These are phyloP conservation scores for Hyposoter didymator DNA, from an alignment of 2,888 invertebrate species.

Conservation along the genomic window DNA sequence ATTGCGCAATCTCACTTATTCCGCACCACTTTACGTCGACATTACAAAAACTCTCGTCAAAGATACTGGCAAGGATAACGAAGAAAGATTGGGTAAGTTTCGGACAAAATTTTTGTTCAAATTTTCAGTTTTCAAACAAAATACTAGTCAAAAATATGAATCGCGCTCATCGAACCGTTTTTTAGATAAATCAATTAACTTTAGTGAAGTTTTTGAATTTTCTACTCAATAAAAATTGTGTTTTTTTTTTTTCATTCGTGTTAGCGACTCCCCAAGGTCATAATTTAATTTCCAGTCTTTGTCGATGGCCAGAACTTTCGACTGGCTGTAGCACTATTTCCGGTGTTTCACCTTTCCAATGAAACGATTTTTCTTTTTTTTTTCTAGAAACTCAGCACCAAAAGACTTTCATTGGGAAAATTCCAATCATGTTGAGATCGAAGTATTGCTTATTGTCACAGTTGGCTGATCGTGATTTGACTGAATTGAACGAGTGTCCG, in stretches of 20 bases:
- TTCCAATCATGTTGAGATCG: constrained; percentile 99
- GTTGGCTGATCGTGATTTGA: constrained; percentile 98
- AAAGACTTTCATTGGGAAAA: constrained; percentile 91
- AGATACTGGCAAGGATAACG: constrained; percentile 95
- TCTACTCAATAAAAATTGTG: background rate
- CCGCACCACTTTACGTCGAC: constrained; percentile 99
- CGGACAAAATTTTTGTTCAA: background rate
- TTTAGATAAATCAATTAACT: background rate
- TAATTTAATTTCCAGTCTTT: too few relatives aligned
- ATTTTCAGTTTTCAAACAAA: background rate
- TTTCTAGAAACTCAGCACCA: constrained; percentile 86
- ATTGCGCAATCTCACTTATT: constrained; percentile 98
- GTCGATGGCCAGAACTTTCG: too few relatives aligned
- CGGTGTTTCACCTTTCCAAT: background rate
- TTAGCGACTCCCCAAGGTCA: background rate
- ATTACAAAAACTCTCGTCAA: constrained; percentile 98
- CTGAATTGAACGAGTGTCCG: constrained; percentile 99
- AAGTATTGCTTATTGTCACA: constrained; percentile 98
- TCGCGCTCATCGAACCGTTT: background rate
- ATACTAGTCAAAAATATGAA: background rate
- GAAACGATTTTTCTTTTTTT: background rate
- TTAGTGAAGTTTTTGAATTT: background rate
- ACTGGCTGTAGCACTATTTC: background rate
- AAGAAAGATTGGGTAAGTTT: constrained; percentile 91
- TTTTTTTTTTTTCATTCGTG: background rate